These are phyloP conservation scores for Dallia pectoralis DNA, from an alignment of 2,797 vertebrate species.

Conservation along the genomic window DNA sequence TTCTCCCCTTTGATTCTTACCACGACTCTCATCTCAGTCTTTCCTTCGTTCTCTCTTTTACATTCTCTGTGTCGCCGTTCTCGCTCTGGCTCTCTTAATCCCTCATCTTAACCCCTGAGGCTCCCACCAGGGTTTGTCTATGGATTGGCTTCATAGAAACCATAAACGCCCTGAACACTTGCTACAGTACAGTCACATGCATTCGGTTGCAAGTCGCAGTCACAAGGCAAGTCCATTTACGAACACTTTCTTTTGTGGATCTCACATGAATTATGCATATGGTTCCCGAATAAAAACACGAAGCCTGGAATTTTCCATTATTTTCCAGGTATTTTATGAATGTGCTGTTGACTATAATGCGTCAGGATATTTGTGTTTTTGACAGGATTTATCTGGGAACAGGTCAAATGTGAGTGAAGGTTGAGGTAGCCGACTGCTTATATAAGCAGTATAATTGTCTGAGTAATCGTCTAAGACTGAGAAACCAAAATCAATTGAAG, in stretches of 20 bases:
- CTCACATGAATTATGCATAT: constrained; percentile 40
- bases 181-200: not conserved
- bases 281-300: constrained; percentile 23
- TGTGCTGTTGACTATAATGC: not conserved
- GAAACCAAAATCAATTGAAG: constrained; percentile 44
- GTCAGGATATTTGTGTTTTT: constrained; percentile 33
- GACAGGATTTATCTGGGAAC: constrained; percentile 47
- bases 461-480: constrained; percentile 51
- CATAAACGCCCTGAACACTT: constrained; percentile 34
- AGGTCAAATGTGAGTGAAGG: constrained; percentile 23
- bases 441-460: constrained; percentile 9
- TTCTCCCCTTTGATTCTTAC: constrained; percentile 40
- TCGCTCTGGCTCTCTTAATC: not conserved
- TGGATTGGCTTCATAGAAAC: constrained; percentile 46
- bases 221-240: constrained; percentile 47
- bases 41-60: constrained; percentile 15
- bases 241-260: constrained; percentile 51
- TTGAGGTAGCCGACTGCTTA: constrained; percentile 44
- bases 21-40: constrained; percentile 7
- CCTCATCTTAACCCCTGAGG: constrained; percentile 48
- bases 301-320: not conserved
- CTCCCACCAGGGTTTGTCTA: constrained; percentile 52
- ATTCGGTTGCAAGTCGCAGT: not conserved
- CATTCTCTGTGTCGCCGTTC: not conserved
- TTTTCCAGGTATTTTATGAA: not conserved